Evolutionary conservation across 1,140 invertebrate species (phyloP).

Genomic region (Mizuhopecten yessoensis): DNA sequence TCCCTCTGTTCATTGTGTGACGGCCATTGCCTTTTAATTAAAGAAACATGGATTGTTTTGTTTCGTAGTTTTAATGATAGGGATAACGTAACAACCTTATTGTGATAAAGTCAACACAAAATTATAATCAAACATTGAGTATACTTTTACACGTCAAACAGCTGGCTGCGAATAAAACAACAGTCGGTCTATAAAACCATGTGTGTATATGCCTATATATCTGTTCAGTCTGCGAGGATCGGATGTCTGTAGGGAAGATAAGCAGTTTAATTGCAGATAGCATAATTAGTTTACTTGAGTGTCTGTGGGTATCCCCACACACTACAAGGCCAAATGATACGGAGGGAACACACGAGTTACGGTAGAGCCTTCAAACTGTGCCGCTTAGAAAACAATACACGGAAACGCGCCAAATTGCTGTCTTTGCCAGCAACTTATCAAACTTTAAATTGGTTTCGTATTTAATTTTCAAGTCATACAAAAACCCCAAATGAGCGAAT

Average conservation of each 20-base stretch:
- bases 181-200: neutral
- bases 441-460: neutral
- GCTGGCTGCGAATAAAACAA: neutral
- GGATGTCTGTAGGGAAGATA: neutral
- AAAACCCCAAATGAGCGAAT: neutral
- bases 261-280: neutral
- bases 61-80: neutral
- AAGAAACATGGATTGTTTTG: neutral
- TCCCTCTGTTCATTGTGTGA: no score
- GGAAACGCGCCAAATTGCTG: neutral
- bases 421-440: neutral
- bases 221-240: neutral
- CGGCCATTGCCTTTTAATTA: neutral
- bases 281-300: neutral
- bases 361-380: neutral
- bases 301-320: neutral
- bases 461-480: neutral
- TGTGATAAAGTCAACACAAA: no score
- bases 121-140: neutral
- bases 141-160: neutral
- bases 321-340: neutral
- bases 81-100: neutral
- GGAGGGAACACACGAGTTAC: neutral
- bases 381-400: neutral
- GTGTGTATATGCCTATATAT: neutral